These are phyloP conservation scores for Griposia aprilina DNA, from an alignment of 2,888 invertebrate species.

Conservation along the genomic window DNA sequence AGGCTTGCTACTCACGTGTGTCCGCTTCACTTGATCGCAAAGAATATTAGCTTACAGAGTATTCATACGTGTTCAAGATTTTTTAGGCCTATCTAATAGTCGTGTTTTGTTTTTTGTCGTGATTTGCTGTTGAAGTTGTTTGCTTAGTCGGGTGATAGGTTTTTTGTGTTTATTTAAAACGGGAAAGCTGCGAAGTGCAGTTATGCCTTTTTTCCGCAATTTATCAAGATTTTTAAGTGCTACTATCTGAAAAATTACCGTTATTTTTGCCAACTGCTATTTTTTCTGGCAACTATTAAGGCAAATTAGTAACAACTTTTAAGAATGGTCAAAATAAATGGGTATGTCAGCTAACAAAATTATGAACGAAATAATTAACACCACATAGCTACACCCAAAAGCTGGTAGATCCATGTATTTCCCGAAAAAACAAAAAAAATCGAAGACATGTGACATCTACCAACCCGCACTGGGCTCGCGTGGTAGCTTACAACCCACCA, in stretches of 20 bases:
- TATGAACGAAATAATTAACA: not conserved
- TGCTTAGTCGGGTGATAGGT: not conserved
- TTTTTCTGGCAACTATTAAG: not conserved
- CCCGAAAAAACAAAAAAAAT: too few relatives aligned
- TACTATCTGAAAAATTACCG: not conserved
- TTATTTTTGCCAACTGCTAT: not conserved
- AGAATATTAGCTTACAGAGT: constrained; percentile 44
- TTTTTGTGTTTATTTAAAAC: constrained; percentile 17
- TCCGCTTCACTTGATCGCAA: constrained; percentile 50
- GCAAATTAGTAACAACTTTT: too few relatives aligned
- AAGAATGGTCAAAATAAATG: not conserved
- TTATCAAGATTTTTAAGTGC: not conserved
- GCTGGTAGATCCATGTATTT: not conserved
- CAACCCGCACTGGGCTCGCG: too few relatives aligned
- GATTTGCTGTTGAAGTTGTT: constrained; percentile 16
- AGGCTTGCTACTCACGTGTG: constrained; percentile 63
- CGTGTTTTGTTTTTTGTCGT: constrained; percentile 43
- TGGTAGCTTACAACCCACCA: too few relatives aligned
- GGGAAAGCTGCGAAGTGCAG: too few relatives aligned
- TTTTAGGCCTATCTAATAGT: constrained; percentile 44
- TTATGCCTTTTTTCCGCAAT: not conserved
- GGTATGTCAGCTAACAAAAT: not conserved
- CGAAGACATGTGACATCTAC: too few relatives aligned
- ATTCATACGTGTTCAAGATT: constrained; percentile 40
- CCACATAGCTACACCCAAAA: not conserved